Evolutionary conservation across 2,888 invertebrate genomes (phyloP), one percentile per base, ranked within the genome.

Genomic region (Leptogaster cylindrica): DNA sequence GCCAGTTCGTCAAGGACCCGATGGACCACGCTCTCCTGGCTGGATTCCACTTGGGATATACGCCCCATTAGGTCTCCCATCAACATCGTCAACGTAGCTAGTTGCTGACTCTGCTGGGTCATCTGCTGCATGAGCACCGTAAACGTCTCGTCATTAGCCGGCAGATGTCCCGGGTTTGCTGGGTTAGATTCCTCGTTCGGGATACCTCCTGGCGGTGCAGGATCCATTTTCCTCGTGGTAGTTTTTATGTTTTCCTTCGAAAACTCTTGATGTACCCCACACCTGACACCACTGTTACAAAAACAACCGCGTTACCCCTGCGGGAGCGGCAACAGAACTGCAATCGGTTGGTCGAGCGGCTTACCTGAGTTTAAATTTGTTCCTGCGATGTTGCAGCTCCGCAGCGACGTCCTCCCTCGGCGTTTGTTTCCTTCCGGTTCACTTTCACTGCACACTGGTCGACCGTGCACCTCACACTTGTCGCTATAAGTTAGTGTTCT

Each of bases 221-320:
- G n/a, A 39, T 39, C 14, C 14, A 7, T 14, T 4, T 39, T 8
- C 39, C 10, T 14, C 6, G 14, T 39, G 39, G 39, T n/a, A n/a
- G n/a, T n/a, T n/a, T n/a, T n/a, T n/a, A n/a, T n/a, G 39, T 39
- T 39, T 39, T 39, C 39, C 39, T 39, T 39, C 39, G 8, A 39
- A 39, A 39, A 39, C 8, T 39, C 12, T 39, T 5, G 8, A 7
- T n/a, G n/a, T 2, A 39, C 39, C 39, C 6, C 39, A 39, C 39
- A 39, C 39, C 39, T 39, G 39, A 8, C 39, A 39, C 39, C 39
- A 39, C 4, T 39, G 39, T 39, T 39, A 2, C 39, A n/a, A n/a
- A n/a, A n/a, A n/a, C n/a, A n/a, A n/a, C n/a, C n/a, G n/a, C n/a
- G n/a, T n/a, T n/a, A n/a, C n/a, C n/a, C n/a, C n/a, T n/a, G n/a